phyloP scores from a whole-genome alignment of 2,797 vertebrate genomes.

The Chanos chanos region DNA sequence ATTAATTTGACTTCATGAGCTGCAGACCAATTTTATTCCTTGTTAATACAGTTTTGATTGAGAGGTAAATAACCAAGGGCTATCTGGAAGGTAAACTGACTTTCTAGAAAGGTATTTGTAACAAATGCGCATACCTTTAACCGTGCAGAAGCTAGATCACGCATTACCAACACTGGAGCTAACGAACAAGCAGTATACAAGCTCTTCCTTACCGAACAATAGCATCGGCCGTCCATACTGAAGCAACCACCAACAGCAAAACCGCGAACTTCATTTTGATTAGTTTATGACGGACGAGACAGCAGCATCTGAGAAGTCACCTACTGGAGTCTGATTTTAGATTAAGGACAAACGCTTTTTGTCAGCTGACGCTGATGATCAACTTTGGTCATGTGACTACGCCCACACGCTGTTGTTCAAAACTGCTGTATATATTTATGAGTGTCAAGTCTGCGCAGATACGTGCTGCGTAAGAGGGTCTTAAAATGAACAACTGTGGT shows the following conservation, averaged over 20 bases:
- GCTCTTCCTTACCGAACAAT: slow-evolving; percentile 64
- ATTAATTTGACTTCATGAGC: no score
- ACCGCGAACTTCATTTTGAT: slow-evolving; percentile 39
- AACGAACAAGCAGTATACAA: neutral
- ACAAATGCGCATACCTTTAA: neutral
- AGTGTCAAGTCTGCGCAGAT: neutral
- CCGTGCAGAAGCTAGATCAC: neutral
- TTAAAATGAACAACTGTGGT: neutral
- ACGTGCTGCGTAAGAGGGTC: neutral
- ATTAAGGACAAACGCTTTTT: neutral
- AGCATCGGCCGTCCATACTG: slow-evolving; percentile 53
- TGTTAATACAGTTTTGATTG: no score
- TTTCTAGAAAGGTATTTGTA: no score
- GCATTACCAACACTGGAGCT: neutral
- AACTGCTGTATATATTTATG: no score
- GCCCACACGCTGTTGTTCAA: neutral
- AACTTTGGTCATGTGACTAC: slow-evolving; percentile 23
- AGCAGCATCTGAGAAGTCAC: neutral
- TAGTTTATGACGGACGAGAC: neutral
- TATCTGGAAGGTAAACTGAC: no score
- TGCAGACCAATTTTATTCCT: no score
- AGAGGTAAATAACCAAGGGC: no score
- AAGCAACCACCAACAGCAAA: slow-evolving; percentile 51
- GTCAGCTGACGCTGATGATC: slow-evolving; percentile 30
- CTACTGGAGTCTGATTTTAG: neutral